A percentile compares a stretch with the other conserved stretches of the same genome.
phyloP scores from a whole-genome alignment of 2,888 invertebrate genomes.

The Pseudanteris insignis region DNA sequence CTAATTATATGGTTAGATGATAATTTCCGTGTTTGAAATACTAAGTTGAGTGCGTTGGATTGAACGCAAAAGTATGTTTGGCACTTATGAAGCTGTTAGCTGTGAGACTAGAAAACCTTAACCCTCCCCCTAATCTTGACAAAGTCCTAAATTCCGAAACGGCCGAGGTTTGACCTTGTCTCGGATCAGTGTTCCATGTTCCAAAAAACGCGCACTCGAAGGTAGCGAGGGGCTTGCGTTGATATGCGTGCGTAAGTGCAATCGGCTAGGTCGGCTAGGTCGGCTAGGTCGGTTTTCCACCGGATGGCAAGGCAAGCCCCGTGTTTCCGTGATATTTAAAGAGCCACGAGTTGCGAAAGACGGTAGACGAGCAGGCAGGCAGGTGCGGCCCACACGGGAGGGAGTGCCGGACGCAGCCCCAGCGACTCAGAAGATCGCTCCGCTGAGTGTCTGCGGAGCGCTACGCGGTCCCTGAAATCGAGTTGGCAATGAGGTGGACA shows the following conservation, averaged over 20 bases:
- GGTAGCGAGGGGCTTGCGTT: no score
- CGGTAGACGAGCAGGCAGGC: slow-evolving; percentile 11
- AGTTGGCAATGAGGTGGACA: slow-evolving; percentile 44
- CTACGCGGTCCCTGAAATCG: slow-evolving; percentile 45
- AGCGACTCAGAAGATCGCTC: slow-evolving; percentile 40
- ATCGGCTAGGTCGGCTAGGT: no score
- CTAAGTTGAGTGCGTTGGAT: no score
- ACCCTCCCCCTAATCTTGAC: slow-evolving; percentile 20
- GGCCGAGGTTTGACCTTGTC: slow-evolving; percentile 17
- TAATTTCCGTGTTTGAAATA: no score
- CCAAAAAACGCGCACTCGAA: no score
- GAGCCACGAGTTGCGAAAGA: slow-evolving; percentile 30
- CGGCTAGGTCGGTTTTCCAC: no score
- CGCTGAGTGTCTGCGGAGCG: slow-evolving; percentile 14
- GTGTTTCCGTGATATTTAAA: slow-evolving; percentile 40
- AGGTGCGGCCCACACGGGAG: slow-evolving; percentile 45
- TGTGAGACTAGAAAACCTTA: no score
- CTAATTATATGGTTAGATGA: no score
- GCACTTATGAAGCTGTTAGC: no score
- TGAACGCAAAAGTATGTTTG: no score
- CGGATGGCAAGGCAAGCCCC: slow-evolving; percentile 9
- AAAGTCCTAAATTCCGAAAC: slow-evolving; percentile 17
- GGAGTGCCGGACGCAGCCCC: no score
- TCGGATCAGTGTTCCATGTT: slow-evolving; percentile 6
- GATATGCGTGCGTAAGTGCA: no score